These are phyloP conservation scores for Nesoenas mayeri DNA, from an alignment of 2,113 vertebrate genomes.

Conservation along the genomic window DNA sequence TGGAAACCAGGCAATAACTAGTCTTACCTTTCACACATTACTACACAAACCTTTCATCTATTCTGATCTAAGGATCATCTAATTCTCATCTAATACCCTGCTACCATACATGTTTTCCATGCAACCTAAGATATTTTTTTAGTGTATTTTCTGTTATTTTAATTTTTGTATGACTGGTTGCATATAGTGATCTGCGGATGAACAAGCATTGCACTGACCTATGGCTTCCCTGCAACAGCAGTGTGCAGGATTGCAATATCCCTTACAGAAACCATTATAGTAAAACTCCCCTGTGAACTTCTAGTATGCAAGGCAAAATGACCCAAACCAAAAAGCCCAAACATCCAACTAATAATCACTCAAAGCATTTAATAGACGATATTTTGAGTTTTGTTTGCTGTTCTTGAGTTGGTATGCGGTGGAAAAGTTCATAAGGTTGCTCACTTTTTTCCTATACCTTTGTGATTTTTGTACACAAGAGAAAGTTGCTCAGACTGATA, in stretches of 20 bases:
- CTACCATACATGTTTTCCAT: background rate
- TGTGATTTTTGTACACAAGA: background rate
- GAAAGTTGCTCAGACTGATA: background rate
- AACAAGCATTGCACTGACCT: accelerated
- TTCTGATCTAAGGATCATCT: background rate
- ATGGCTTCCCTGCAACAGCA: accelerated
- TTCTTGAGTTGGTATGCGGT: background rate
- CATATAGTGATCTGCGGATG: background rate
- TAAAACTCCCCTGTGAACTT: background rate
- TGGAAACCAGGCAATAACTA: background rate
- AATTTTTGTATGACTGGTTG: background rate
- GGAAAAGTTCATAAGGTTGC: background rate
- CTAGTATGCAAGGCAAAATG: background rate
- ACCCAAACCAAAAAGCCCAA: background rate
- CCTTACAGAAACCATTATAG: background rate
- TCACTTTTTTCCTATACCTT: accelerated
- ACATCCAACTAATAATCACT: background rate
- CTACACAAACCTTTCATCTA: background rate
- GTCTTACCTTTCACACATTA: background rate
- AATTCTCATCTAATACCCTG: background rate
- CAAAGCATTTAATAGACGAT: background rate
- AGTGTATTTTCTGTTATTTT: background rate
- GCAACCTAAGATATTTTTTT: background rate
- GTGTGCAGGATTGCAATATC: background rate
- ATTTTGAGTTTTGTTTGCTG: background rate